These are phyloP conservation scores for Acleris emargana DNA, from an alignment of 2,888 invertebrate genomes.

Conservation along the genomic window DNA sequence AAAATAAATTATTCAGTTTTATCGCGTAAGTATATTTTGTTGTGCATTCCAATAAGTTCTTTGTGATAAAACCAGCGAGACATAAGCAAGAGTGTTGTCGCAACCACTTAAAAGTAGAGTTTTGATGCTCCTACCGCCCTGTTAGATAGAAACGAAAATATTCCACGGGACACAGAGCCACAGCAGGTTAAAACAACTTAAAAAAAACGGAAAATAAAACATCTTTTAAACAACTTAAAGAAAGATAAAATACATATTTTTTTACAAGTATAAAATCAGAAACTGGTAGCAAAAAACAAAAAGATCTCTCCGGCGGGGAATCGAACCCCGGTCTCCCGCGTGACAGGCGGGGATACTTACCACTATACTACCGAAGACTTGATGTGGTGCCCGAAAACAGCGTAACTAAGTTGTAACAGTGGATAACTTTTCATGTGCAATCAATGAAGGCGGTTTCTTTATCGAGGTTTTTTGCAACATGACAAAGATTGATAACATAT, in stretches of 20 bases:
- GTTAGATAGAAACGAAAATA: constrained; percentile 32
- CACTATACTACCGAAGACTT: constrained; percentile 32
- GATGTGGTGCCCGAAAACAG: background rate
- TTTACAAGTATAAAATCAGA: background rate
- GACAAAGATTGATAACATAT: too few species aligned
- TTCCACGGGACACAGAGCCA: constrained; percentile 3
- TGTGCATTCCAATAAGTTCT: too few species aligned
- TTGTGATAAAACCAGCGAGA: too few species aligned
- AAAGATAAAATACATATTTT: too few species aligned
- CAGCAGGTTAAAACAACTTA: background rate
- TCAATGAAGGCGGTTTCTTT: too few species aligned
- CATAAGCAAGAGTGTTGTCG: constrained; percentile 9
- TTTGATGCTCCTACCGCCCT: constrained; percentile 12
- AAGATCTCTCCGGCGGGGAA: constrained; percentile 78
- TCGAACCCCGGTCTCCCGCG: constrained; percentile 85
- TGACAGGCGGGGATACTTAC: constrained; percentile 53
- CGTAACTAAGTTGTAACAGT: background rate
- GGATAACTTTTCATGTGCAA: too few species aligned
- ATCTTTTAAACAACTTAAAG: too few species aligned
- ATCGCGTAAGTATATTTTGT: too few species aligned
- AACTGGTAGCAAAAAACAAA: constrained; percentile 8
- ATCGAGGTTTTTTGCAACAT: too few species aligned
- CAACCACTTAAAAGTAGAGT: constrained; percentile 14
- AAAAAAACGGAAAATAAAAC: too few species aligned
- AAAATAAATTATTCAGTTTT: too few species aligned